These are phyloP conservation scores for Pseudoatta argentina DNA, from an alignment of 1,140 invertebrate genomes.

Conservation along the genomic window DNA sequence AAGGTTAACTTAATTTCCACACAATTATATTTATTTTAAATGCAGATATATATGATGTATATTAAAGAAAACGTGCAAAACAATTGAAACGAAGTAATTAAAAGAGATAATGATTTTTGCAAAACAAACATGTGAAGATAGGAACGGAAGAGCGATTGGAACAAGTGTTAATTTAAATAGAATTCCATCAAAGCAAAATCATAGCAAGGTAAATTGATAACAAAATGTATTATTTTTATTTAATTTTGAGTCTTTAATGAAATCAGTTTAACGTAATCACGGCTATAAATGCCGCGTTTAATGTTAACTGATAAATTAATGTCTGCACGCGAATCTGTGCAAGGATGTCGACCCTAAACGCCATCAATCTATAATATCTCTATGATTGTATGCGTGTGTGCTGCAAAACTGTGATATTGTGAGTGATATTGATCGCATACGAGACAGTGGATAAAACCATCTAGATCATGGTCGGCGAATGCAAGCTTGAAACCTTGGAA, in stretches of 20 bases:
- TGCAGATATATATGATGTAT: not conserved
- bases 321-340: not conserved
- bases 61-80: not conserved
- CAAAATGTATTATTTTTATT: not conserved
- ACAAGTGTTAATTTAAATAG: not conserved
- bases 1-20: not conserved
- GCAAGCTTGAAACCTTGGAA: not conserved
- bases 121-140: not conserved
- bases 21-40: not conserved
- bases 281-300: not conserved
- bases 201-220: not conserved
- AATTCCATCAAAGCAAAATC: not conserved
- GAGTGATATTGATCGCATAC: constrained; percentile 26
- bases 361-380: not conserved
- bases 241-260: not conserved
- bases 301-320: not conserved
- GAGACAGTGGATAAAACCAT: constrained; percentile 3
- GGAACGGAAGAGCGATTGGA: not conserved
- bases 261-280: not conserved
- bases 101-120: not conserved
- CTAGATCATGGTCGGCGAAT: constrained; percentile 19
- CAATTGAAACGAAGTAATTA: not conserved
- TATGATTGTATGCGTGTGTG: not conserved
- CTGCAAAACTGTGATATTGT: not conserved
- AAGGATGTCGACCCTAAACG: not conserved